These are phyloP conservation scores for Psittacula derbiana DNA, from an alignment of 2,797 vertebrate genomes.

Conservation along the genomic window DNA sequence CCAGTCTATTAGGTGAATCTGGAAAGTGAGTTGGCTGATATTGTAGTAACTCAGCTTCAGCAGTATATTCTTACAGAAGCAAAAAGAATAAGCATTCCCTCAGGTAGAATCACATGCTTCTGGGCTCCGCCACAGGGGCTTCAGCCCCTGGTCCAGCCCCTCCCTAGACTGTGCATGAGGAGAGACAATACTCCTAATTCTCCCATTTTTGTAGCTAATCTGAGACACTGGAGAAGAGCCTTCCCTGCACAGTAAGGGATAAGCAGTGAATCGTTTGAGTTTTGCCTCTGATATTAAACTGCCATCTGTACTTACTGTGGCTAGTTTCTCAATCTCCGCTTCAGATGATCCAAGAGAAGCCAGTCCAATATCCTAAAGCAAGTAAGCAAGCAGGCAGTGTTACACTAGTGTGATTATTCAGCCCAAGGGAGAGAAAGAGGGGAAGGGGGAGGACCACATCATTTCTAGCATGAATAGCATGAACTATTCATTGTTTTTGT, in stretches of 20 bases:
- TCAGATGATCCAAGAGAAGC: constrained; percentile 86
- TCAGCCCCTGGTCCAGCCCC: not conserved
- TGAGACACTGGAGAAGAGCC: not conserved
- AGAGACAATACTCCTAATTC: not conserved
- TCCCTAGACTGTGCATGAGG: not conserved
- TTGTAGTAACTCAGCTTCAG: not conserved
- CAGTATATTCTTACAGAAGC: not conserved
- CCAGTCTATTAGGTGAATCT: not conserved
- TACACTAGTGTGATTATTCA: constrained; percentile 52
- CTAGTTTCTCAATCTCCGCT: constrained; percentile 88
- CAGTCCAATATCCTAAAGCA: constrained; percentile 83
- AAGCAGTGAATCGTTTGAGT: not conserved
- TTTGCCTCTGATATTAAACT: not conserved
- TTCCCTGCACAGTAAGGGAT: not conserved
- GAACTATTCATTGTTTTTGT: constrained; percentile 61
- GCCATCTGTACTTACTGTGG: constrained; percentile 75
- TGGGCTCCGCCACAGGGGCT: not conserved
- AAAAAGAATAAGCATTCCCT: not conserved
- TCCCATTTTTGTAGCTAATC: not conserved
- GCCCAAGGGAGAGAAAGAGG: constrained; percentile 54
- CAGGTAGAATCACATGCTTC: not conserved
- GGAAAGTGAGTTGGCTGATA: not conserved
- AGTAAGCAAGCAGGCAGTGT: constrained; percentile 44
- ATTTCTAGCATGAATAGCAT: constrained; percentile 63
- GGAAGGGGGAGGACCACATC: constrained; percentile 5